Evolutionary conservation across 2,888 invertebrate genomes (phyloP).

Genomic region (Cremastobaeus sp.): DNA sequence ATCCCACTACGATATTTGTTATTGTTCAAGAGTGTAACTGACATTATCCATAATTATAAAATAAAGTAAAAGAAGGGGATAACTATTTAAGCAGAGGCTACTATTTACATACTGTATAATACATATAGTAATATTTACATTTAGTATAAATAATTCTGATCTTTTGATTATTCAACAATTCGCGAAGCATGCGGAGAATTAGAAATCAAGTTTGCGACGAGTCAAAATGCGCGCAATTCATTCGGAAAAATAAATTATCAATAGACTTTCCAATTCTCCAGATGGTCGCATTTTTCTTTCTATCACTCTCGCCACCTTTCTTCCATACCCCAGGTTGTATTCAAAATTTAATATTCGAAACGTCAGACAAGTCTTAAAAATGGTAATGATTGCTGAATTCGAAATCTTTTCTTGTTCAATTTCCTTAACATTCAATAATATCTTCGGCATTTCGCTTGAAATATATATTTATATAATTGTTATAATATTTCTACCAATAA

Average conservation of each 20-base stretch:
- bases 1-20: conserved; percentile 3
- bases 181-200: conserved; percentile 51
- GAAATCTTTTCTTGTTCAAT: conserved; percentile 10
- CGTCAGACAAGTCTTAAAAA: conserved; percentile 21
- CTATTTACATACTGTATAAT: conserved; percentile 60
- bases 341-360: conserved; percentile 24
- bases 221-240: conserved; percentile 12
- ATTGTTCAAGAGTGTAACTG: conserved; percentile 9
- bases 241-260: conserved; percentile 32
- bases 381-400: conserved; percentile 35
- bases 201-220: conserved; percentile 32
- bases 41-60: conserved; percentile 2
- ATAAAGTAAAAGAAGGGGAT: conserved; percentile 29
- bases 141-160: conserved; percentile 59
- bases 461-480: conserved; percentile 46
- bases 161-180: conserved; percentile 58
- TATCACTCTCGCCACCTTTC: background rate
- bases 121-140: conserved; percentile 58
- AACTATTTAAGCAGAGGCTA: conserved; percentile 50
- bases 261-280: conserved; percentile 52
- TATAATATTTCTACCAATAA: conserved; percentile 67
- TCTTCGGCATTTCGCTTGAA: conserved; percentile 45
- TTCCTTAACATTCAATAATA: conserved; percentile 47
- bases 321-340: background rate
- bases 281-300: conserved; percentile 22